A percentile compares a stretch with the other conserved stretches of the same genome.
These are phyloP conservation scores for Catagonus wagneri DNA, from an alignment of 2,113 vertebrate genomes.

Conservation along the genomic window DNA sequence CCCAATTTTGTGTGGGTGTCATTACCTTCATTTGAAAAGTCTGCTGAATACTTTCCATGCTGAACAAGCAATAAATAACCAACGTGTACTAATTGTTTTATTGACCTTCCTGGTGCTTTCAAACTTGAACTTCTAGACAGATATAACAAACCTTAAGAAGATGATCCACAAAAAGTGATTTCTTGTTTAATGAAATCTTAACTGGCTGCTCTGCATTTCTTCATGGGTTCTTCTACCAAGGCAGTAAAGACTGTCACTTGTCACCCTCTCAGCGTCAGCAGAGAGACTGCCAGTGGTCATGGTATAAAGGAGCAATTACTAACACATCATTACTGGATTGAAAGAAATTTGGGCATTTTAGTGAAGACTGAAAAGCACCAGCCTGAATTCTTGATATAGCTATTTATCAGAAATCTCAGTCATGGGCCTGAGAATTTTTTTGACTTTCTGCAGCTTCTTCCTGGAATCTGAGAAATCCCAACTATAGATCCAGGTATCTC, in stretches of 20 bases:
- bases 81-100: not conserved
- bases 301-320: constrained; percentile 81
- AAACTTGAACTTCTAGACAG: not conserved
- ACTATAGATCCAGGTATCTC: not conserved
- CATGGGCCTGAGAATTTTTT: constrained; percentile 46
- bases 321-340: constrained; percentile 26
- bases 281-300: constrained; percentile 56
- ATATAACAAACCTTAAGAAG: not conserved
- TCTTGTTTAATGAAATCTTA: constrained; percentile 59
- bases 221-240: constrained; percentile 75
- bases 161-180: not conserved
- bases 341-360: constrained; percentile 61
- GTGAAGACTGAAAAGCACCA: constrained; percentile 52
- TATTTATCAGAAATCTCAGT: constrained; percentile 61
- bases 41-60: not conserved
- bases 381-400: not conserved
- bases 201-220: constrained; percentile 75
- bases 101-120: constrained; percentile 4
- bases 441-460: not conserved
- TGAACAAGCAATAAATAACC: not conserved
- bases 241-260: constrained; percentile 71
- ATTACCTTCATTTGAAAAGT: not conserved
- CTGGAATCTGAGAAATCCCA: not conserved
- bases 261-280: constrained; percentile 57
- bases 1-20: fast-evolving